phyloP scores from a whole-genome alignment of 2,888 invertebrate genomes.

The Cephus nigrinus region DNA sequence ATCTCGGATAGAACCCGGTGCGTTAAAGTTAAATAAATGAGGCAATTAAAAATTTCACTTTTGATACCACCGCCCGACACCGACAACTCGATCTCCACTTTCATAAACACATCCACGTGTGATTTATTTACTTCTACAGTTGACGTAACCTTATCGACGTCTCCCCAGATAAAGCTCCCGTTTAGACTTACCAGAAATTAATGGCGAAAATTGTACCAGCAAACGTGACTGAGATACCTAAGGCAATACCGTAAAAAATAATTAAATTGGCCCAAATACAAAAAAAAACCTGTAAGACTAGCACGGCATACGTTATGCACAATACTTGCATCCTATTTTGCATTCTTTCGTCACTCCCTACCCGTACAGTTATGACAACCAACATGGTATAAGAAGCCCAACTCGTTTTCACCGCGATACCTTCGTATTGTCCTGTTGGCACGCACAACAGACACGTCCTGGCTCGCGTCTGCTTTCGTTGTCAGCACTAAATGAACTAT shows the following conservation, averaged over 20 bases:
- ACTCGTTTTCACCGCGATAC: constrained; percentile 2
- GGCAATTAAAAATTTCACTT: constrained; percentile 18
- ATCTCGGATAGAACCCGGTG: background rate
- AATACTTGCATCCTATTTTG: background rate
- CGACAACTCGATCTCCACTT: constrained; percentile 17
- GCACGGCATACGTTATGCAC: too few relatives aligned
- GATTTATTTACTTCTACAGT: background rate
- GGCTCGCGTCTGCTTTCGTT: constrained; percentile 42
- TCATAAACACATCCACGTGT: background rate
- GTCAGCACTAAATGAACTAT: constrained; percentile 60
- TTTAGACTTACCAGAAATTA: background rate
- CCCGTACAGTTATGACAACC: constrained; percentile 3
- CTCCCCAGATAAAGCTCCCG: background rate
- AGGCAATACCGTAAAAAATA: background rate
- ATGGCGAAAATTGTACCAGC: background rate
- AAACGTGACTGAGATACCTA: background rate
- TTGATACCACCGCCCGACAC: constrained; percentile 14
- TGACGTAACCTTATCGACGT: background rate
- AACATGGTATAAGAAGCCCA: background rate
- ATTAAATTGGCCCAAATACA: background rate
- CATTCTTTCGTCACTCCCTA: constrained; percentile 1
- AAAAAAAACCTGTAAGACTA: background rate
- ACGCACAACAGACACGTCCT: constrained; percentile 15
- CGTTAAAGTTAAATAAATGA: constrained; percentile 12
- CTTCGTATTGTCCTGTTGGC: background rate